These are phyloP conservation scores for Apoda limacodes DNA, from an alignment of 2,888 invertebrate genomes.

Conservation along the genomic window DNA sequence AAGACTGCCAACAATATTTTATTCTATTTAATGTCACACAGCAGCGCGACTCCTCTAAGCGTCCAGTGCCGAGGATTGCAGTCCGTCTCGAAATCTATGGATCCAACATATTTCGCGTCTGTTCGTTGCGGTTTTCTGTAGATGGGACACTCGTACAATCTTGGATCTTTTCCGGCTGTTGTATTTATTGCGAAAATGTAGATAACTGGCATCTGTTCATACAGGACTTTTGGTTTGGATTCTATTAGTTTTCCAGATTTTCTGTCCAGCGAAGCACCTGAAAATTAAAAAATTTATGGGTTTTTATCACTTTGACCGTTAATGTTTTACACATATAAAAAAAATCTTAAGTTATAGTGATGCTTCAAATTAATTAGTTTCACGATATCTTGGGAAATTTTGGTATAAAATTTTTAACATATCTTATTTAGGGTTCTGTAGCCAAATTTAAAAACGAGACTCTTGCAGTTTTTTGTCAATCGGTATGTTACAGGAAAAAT, in stretches of 20 bases:
- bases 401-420: too few species aligned
- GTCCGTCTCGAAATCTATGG: conserved; percentile 94
- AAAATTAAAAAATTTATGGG: too few species aligned
- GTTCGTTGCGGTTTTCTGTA: conserved; percentile 96
- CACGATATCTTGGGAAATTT: too few species aligned
- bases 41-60: conserved; percentile 91
- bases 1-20: too few species aligned
- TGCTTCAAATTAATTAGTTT: too few species aligned
- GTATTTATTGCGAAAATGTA: conserved; percentile 96
- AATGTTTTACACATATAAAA: too few species aligned
- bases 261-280: conserved; percentile 87
- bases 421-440: too few species aligned
- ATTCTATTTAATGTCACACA: conserved; percentile 94
- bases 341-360: too few species aligned
- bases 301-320: too few species aligned
- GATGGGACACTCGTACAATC: conserved; percentile 95
- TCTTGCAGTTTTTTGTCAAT: too few species aligned
- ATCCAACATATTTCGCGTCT: conserved; percentile 95
- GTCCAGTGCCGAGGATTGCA: conserved; percentile 96
- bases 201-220: conserved; percentile 96
- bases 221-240: conserved; percentile 91
- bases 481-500: too few species aligned
- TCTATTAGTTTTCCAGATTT: conserved; percentile 90
- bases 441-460: too few species aligned
- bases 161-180: conserved; percentile 91